A percentile compares a stretch with the other conserved stretches of the same genome.
Evolutionary conservation across 2,888 invertebrate species (phyloP).

Genomic region (Hermaeophaga mercurialis): DNA sequence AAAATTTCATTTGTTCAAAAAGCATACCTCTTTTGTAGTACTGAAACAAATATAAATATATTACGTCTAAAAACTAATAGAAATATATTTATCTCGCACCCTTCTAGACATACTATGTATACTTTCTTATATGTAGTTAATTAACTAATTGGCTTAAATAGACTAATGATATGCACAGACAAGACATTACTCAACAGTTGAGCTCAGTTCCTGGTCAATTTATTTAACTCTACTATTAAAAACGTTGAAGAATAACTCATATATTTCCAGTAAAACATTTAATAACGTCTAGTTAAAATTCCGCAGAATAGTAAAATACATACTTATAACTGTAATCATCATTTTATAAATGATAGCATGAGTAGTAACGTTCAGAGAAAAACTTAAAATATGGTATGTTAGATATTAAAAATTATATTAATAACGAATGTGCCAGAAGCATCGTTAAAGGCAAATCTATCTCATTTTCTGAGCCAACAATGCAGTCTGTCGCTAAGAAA

Average conservation of each 20-base stretch:
- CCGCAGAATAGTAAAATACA: conserved; percentile 9
- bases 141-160: neutral
- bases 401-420: too few relatives aligned
- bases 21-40: too few relatives aligned
- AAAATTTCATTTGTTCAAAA: too few relatives aligned
- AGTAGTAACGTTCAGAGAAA: neutral
- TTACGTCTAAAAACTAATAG: too few relatives aligned
- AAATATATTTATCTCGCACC: too few relatives aligned
- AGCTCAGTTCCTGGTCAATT: neutral
- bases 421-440: too few relatives aligned
- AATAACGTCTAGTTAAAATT: conserved; percentile 18
- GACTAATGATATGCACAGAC: neutral
- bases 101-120: too few relatives aligned
- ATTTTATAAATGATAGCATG: conserved; percentile 4
- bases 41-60: too few relatives aligned
- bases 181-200: neutral
- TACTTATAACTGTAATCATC: conserved; percentile 11
- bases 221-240: conserved; percentile 4
- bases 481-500: too few relatives aligned
- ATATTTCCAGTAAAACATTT: conserved; percentile 7
- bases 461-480: too few relatives aligned
- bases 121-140: too few relatives aligned
- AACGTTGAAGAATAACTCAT: conserved; percentile 1
- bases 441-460: too few relatives aligned
- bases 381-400: neutral